phyloP scores from a whole-genome alignment of 2,113 vertebrate genomes.

The Crocuta crocuta region DNA sequence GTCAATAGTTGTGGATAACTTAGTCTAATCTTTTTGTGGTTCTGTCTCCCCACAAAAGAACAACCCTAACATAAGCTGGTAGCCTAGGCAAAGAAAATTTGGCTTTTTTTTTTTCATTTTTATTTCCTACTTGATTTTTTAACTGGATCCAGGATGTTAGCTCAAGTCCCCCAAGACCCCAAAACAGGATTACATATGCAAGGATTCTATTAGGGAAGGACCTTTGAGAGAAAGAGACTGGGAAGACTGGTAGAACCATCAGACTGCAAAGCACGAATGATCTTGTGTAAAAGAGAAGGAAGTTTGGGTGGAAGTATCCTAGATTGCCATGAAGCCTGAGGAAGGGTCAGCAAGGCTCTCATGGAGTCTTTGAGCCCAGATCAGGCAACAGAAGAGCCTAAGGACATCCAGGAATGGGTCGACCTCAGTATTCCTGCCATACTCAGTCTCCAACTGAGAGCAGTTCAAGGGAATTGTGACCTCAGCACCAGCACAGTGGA shows the following conservation, averaged over 20 bases:
- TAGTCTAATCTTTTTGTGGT: neutral
- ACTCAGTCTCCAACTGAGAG: neutral
- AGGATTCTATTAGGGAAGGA: neutral
- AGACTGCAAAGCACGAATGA: neutral
- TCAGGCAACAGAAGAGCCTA: neutral
- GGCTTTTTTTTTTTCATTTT: neutral
- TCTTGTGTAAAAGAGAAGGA: neutral
- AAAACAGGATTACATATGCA: neutral
- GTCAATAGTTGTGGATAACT: neutral
- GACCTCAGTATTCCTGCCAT: neutral
- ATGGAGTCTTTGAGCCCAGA: neutral
- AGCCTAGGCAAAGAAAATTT: neutral
- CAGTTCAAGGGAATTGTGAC: no score
- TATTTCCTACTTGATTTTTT: constrained; percentile 14
- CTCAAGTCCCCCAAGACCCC: neutral
- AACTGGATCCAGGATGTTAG: neutral
- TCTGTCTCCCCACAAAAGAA: neutral
- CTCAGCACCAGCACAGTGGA: neutral
- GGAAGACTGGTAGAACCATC: neutral
- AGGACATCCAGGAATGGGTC: neutral
- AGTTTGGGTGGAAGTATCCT: no score
- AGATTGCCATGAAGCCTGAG: neutral
- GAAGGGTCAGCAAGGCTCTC: neutral
- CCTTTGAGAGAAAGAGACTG: neutral
- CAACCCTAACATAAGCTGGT: neutral